Base-by-base conservation (phyloP, 1,140 invertebrate genomes). In the Procambarus virginalis region DNA sequence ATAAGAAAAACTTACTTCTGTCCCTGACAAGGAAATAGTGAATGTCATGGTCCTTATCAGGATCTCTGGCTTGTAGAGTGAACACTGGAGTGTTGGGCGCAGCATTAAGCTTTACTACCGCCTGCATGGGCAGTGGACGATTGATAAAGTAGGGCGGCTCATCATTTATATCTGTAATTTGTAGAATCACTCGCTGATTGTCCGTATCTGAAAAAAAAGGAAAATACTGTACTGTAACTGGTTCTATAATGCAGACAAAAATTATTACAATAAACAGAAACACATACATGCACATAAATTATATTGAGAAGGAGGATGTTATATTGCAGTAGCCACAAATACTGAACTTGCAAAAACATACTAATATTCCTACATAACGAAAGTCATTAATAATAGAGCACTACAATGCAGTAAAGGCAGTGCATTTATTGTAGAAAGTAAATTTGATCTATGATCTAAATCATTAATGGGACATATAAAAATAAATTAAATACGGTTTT, bases 121-220 rank as follows among this genome's bases (percentile, higher is more conserved):
- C 97, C 94, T 98, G 97, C 97, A 99, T 98, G n/a, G 98, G 98
- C 89, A 98, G 94, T 0, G 98, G 98, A 3, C 93, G 95, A 94
- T 98, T 99, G 95, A 99, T 98, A 94, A 99, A 99, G 94, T 98
- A 98, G 1, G 98, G 98, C 2, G 97, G 96, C 94, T 99, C 98
- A 94, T 98, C 98, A 94, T 99, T 99, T n/a, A 98, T 97, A 94
- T 99, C 98, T 94, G 97, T 97, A 87, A 98, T 97, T 94, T 98
- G 97, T 93, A 98, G 98, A 92, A 98, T 98, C 14, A 99, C 97
- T 60, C 97, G 96, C 93, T 99, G 98, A 94, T 98, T 98, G 95
- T 98, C 97, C 89, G 97, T 98, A 94, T 97, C 97, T 98, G 95
- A 60, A 92, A 84, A 70, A 75, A 55, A 3, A 49, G 49, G 6